Base-by-base conservation (phyloP, 1,140 invertebrate genomes). In the Acromyrmex charruanus region DNA sequence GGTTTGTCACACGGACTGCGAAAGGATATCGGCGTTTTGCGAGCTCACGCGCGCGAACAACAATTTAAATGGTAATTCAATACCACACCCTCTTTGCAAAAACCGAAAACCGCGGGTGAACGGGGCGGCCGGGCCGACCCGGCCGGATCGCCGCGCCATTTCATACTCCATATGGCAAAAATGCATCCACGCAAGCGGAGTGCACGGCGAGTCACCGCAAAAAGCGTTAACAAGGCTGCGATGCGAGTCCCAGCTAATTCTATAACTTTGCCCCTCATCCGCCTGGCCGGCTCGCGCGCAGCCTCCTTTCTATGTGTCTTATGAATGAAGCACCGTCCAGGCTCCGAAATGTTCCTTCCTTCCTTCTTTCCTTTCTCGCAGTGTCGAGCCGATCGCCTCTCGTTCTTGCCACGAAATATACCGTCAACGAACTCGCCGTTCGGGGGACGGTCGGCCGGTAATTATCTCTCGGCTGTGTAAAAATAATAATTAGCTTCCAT, bases 51-150 rank as follows among this genome's bases (percentile, higher is more conserved):
- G 68, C 85, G 84, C 85, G 87, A 77, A 88, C 71, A 88, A 93
- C 93, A 95, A 95, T 95, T 90, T 95, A 95, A 95, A 95, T 95
- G 95, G 93, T 95, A 95, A 95, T 95, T 88, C 92, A 86, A 92
- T 80, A 94, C 94, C 94, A 94, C 94, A 93, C 94, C 94, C 92
- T 89, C 92, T 87, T 89, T 35, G 89, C 89, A 92, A 94, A 95
- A 95, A 93, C 77, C 68, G 88, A 93, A 92, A 91, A 91, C 75
- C 85, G 75, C 66, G 80, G 44, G 44, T 16, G 18, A 28, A 28
- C 31, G 39, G 18, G 10, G 2, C 25, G 72, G 28, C 72, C 69
- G 58, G 66, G 49, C 79, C 31, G 31, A 31, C 28, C 28, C 28
- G 28, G 28, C 3, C 61, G 61, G 28, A 68, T 68, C 63, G 21